Percentiles rank a stretch among this genome's conserved stretches.
These are phyloP conservation scores for Megalops cyprinoides DNA, from an alignment of 2,797 vertebrate genomes.

Conservation along the genomic window DNA sequence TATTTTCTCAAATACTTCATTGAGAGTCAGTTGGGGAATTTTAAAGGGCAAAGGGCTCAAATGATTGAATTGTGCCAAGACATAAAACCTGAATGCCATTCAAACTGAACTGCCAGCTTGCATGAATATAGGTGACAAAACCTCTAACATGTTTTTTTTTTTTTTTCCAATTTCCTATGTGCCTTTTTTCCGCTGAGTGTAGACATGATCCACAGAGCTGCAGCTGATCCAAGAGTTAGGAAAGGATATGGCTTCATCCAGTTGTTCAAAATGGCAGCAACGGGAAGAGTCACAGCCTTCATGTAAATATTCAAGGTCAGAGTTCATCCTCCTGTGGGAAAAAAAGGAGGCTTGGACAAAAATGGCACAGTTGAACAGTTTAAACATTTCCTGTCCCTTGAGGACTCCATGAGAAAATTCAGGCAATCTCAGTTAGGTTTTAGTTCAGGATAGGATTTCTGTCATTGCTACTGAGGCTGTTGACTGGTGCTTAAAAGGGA, in stretches of 20 bases:
- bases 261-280: neutral
- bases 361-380: neutral
- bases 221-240: too few species aligned
- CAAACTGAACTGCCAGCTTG: too few species aligned
- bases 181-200: neutral
- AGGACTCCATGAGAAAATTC: neutral
- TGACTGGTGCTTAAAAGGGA: neutral
- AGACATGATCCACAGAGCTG: too few species aligned
- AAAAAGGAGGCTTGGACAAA: neutral
- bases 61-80: neutral
- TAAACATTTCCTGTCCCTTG: neutral
- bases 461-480: neutral
- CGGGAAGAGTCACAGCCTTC: neutral
- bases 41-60: neutral
- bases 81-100: too few species aligned
- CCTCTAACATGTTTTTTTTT: too few species aligned
- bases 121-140: too few species aligned
- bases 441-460: neutral
- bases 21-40: neutral
- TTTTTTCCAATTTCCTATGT: too few species aligned
- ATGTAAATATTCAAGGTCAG: neutral
- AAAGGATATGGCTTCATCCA: too few species aligned
- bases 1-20: neutral
- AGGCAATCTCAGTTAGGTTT: neutral
- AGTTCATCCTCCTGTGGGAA: neutral